These are phyloP conservation scores for Pteria penguin DNA, from an alignment of 2,888 invertebrate species.

Conservation along the genomic window DNA sequence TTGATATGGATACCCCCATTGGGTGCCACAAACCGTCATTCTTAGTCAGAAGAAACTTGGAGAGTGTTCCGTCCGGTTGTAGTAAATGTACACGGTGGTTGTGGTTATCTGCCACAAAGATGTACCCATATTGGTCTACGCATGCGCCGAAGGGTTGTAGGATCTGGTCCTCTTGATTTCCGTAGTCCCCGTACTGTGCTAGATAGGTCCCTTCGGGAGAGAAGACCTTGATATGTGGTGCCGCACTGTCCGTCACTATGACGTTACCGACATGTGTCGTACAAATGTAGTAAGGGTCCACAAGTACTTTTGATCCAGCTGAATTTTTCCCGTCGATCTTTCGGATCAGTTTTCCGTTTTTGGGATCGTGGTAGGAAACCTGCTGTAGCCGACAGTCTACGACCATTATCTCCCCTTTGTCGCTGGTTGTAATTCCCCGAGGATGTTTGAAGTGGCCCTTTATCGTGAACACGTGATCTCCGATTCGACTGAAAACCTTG, in stretches of 20 bases:
- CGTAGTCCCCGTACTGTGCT: slow-evolving; percentile 69
- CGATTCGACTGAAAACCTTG: slow-evolving; percentile 65
- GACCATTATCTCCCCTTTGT: slow-evolving; percentile 70
- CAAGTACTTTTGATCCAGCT: slow-evolving; percentile 58
- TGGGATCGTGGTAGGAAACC: slow-evolving; percentile 68
- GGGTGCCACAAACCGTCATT: slow-evolving; percentile 72
- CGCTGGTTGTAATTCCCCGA: slow-evolving; percentile 70
- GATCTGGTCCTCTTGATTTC: slow-evolving; percentile 64
- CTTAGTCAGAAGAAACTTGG: slow-evolving; percentile 64
- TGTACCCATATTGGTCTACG: slow-evolving; percentile 70
- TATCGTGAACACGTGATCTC: slow-evolving; percentile 61
- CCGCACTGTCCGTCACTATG: slow-evolving; percentile 74
- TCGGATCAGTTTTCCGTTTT: slow-evolving; percentile 56
- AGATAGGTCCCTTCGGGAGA: slow-evolving; percentile 59
- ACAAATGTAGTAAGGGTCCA: slow-evolving; percentile 75
- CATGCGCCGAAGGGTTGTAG: slow-evolving; percentile 75
- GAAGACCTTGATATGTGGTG: slow-evolving; percentile 75
- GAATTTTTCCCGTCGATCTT: slow-evolving; percentile 62
- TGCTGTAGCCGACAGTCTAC: slow-evolving; percentile 69
- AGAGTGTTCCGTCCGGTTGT: slow-evolving; percentile 70
- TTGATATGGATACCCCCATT: slow-evolving; percentile 68
- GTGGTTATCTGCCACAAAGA: slow-evolving; percentile 74
- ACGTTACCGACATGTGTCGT: slow-evolving; percentile 68
- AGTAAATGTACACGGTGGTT: slow-evolving; percentile 73
- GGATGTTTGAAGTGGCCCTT: slow-evolving; percentile 71